These are phyloP conservation scores for Nasua narica DNA, from an alignment of 2,797 vertebrate species.

Conservation along the genomic window DNA sequence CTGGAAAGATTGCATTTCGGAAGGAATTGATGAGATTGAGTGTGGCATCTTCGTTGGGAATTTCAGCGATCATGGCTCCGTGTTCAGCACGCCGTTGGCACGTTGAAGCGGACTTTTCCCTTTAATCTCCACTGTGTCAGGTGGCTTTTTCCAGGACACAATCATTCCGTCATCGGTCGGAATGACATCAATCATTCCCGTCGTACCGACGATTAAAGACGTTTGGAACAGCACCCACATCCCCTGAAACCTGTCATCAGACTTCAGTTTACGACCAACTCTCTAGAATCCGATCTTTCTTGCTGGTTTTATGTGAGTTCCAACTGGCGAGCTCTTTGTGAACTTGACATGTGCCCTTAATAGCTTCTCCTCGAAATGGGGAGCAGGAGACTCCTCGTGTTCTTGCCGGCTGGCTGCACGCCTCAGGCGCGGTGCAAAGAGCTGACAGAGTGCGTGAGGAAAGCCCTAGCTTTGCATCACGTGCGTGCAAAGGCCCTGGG, in stretches of 20 bases:
- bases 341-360: slow-evolving; percentile 37
- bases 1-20: neutral
- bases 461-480: neutral
- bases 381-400: slow-evolving; percentile 40
- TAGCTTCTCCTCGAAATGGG: slow-evolving; percentile 25
- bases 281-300: neutral
- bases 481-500: neutral
- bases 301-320: neutral
- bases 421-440: neutral
- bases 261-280: neutral
- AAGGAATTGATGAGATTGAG: neutral
- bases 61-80: rapidly evolving
- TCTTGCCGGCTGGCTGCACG: neutral
- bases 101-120: neutral
- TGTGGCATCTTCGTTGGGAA: neutral
- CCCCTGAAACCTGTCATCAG: neutral
- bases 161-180: neutral
- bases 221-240: neutral
- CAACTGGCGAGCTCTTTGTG: neutral
- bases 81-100: no score
- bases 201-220: rapidly evolving
- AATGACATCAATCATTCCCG: no score
- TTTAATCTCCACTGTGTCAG: rapidly evolving
- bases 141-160: neutral
- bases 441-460: neutral